These are phyloP conservation scores for Cossypha caffra DNA, from an alignment of 2,797 vertebrate species.

Conservation along the genomic window DNA sequence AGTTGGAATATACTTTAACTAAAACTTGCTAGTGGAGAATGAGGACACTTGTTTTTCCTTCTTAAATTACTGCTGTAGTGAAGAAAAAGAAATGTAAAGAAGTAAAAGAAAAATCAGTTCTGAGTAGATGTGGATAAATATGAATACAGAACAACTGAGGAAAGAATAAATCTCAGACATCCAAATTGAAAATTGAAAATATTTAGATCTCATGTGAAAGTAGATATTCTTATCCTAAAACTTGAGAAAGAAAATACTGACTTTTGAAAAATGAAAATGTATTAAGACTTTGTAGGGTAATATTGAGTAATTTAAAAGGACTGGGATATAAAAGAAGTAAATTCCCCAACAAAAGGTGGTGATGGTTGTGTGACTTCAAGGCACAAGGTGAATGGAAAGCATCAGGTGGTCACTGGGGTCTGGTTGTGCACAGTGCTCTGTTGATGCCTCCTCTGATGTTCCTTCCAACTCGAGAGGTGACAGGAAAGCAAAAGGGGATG, in stretches of 20 bases:
- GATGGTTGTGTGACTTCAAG: background rate
- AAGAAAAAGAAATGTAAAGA: background rate
- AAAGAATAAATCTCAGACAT: background rate
- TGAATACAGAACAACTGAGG: background rate
- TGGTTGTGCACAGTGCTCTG: background rate
- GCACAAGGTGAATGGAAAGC: background rate
- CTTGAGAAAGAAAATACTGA: background rate
- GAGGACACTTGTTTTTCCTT: constrained; percentile 5
- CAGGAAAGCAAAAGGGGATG: background rate
- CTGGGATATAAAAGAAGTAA: background rate
- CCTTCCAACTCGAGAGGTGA: background rate
- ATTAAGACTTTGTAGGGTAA: background rate
- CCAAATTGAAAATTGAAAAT: background rate
- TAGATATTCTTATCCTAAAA: background rate
- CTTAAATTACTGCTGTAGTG: constrained; percentile 26
- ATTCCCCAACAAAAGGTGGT: background rate
- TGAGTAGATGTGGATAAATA: background rate
- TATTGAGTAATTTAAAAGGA: background rate
- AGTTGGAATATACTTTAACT: background rate
- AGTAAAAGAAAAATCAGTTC: constrained; percentile 17
- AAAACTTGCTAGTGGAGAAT: background rate
- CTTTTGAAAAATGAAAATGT: background rate
- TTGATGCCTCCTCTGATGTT: background rate
- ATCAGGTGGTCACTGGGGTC: background rate
- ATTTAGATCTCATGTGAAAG: background rate